Percentiles rank a stretch among this genome's conserved stretches.
Conservation (phyloP, 1,140 invertebrate genomes). For the Bombus breviceps region DNA sequence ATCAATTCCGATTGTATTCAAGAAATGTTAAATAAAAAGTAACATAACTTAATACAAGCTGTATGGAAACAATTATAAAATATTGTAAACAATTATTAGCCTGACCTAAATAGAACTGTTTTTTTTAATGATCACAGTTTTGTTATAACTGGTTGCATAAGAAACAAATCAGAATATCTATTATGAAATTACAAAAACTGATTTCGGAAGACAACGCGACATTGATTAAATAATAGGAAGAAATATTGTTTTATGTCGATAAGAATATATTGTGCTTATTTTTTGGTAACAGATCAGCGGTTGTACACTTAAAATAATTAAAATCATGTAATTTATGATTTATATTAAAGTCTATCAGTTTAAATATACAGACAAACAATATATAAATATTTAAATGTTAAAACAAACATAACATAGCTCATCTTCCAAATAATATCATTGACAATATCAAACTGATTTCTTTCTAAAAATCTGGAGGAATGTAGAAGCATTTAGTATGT, state of each 20-base stretch:
- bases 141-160: not conserved
- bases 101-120: not conserved
- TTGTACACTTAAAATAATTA: conserved; percentile 13
- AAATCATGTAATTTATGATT: conserved; percentile 34
- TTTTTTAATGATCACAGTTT: conserved; percentile 21
- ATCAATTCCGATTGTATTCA: conserved; percentile 41
- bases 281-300: conserved; percentile 7
- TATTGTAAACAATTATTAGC: conserved; percentile 3
- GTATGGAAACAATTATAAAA: conserved; percentile 16
- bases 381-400: conserved; percentile 57
- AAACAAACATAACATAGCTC: conserved; percentile 44
- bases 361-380: conserved; percentile 56
- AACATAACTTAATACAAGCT: conserved; percentile 9
- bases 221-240: conserved; percentile 28
- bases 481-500: conserved; percentile 39
- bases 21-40: not conserved
- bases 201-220: conserved; percentile 34
- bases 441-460: conserved; percentile 27
- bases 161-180: conserved; percentile 2
- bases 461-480: conserved; percentile 45
- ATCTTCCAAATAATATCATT: conserved; percentile 36
- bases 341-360: conserved; percentile 44
- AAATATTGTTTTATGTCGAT: conserved; percentile 13
- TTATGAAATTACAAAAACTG: not conserved
- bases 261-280: conserved; percentile 17